Base-by-base conservation (phyloP, 1,140 invertebrate species). In the Drosophila micromelanica region DNA sequence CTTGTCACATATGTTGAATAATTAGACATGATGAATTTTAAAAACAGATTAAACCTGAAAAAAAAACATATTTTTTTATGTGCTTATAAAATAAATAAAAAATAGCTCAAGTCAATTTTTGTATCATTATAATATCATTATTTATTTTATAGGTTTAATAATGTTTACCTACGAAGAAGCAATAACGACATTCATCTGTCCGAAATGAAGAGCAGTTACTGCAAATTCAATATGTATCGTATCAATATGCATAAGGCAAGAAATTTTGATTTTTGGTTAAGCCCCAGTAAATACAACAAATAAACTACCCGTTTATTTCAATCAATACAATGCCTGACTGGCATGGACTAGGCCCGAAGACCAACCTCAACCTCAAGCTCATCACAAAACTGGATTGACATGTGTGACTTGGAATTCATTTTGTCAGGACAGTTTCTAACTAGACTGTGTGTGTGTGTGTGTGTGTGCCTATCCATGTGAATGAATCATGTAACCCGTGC, bases 311-410 rank as follows among this genome's bases (percentile, higher is more conserved):
- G 6, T 20, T 27, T 8, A 15, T 35, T 46, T 51, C 38, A 57
- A 62, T 65, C 73, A 37, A 51, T 55, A 68, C 54, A 61, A 49
- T 52, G 55, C 63, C 56, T 62, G 30, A 15, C 48, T 13, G 20
- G 9, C 12, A 5, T 9, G 15, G 13, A 17, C 23, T 48, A 55
- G 62, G 38, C 20, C 49, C 62, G 61, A 32, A 38, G 48, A 55
- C 43, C 32, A 51, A 43, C 35, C 48, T 23, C 27, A 55, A 27
- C 55, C 48, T 65, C 42, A 59, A 57, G 70, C 61, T 75, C 80
- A 71, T 73, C 73, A 71, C 79, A 75, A 68, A 79, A 84, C 79
- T 89, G 76, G 72, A 87, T 82, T 87, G 84, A 87, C 84, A 82
- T 82, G 69, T 87, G 76, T 78, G 72, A 75, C 78, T 87, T 71